These are phyloP conservation scores for Arenaria interpres DNA, from an alignment of 2,113 vertebrate genomes.

Conservation along the genomic window DNA sequence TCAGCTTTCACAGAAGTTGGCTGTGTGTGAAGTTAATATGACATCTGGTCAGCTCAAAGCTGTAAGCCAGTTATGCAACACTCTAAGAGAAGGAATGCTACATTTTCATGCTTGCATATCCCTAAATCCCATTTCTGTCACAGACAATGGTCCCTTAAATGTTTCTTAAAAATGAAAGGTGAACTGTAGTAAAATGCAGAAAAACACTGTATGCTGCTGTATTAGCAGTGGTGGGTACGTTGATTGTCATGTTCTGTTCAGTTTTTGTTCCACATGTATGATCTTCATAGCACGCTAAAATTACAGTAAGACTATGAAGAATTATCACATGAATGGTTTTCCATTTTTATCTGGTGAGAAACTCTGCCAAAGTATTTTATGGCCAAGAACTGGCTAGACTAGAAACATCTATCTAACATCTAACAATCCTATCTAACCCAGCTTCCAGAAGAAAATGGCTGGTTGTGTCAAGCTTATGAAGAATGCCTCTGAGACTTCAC, in stretches of 20 bases:
- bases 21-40: not conserved
- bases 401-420: too few species aligned
- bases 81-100: not conserved
- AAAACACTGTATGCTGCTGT: not conserved
- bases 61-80: not conserved
- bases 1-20: not conserved
- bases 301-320: not conserved
- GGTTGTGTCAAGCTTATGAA: not conserved
- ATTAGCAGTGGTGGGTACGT: not conserved
- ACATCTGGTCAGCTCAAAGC: not conserved
- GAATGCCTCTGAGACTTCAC: not conserved
- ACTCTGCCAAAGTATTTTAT: not conserved
- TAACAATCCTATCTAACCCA: not conserved
- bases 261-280: not conserved
- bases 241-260: not conserved
- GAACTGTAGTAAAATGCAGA: not conserved
- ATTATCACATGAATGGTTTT: not conserved
- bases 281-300: not conserved
- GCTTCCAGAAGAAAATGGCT: fast-evolving
- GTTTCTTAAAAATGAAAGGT: not conserved
- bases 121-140: not conserved
- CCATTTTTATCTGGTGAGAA: not conserved
- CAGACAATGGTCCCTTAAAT: not conserved
- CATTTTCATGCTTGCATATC: not conserved
- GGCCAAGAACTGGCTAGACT: not conserved